Conservation (phyloP, 2,113 vertebrate genomes). For the Rafetus swinhoei region DNA sequence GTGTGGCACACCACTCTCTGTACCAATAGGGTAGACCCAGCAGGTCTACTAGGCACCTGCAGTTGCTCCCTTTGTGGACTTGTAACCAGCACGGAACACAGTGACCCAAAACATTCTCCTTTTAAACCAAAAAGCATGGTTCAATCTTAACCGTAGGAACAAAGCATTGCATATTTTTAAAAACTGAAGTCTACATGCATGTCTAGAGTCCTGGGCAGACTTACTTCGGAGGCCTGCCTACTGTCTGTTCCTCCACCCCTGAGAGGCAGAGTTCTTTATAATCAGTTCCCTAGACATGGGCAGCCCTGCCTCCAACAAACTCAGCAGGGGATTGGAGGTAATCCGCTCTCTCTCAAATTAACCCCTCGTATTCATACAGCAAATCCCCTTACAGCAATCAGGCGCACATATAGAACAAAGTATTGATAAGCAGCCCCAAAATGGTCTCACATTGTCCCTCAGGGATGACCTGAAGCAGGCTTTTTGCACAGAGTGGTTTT, state of each 20-base stretch:
- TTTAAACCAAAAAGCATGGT: not conserved
- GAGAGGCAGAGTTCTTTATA: not conserved
- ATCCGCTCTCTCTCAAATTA: not conserved
- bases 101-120: not conserved
- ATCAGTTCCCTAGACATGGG: not conserved
- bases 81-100: not conserved
- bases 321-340: not conserved
- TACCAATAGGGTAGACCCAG: not conserved
- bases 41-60: not conserved
- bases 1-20: too few relatives aligned
- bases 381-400: too few relatives aligned
- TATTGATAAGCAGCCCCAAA: not conserved
- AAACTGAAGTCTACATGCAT: not conserved
- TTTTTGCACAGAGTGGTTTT: not conserved
- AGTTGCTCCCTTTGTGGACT: not conserved
- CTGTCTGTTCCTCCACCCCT: not conserved
- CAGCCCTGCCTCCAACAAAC: not conserved
- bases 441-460: not conserved
- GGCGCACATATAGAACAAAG: rapidly evolving
- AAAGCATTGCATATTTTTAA: not conserved
- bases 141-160: not conserved
- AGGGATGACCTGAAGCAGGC: not conserved
- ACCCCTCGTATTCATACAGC: not conserved
- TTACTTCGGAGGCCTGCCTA: not conserved
- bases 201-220: not conserved